Conservation (phyloP, 2,113 vertebrate genomes). For the Syngnathus typhle region DNA sequence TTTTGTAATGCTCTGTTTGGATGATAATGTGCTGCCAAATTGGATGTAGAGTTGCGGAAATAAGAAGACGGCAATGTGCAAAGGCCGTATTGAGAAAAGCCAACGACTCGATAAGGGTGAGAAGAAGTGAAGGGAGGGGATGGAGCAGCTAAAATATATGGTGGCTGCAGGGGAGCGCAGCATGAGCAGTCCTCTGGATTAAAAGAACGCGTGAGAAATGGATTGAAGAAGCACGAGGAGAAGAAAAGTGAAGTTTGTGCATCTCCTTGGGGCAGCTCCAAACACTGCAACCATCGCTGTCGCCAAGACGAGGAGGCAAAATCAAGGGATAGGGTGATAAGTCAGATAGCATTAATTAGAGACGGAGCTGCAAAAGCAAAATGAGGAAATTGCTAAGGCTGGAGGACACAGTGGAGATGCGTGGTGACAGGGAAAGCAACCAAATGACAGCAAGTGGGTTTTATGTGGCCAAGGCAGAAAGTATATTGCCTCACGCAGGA, state of each 20-base stretch:
- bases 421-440: constrained; percentile 6
- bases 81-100: constrained; percentile 9
- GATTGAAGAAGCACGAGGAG: constrained; percentile 23
- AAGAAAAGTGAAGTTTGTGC: constrained; percentile 51
- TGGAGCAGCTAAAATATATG: constrained; percentile 58
- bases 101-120: constrained; percentile 8
- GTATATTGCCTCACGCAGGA: constrained; percentile 8
- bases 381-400: constrained; percentile 31
- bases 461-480: constrained; percentile 7
- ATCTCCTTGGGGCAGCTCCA: constrained; percentile 53
- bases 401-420: constrained; percentile 15
- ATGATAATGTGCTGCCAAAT: constrained; percentile 28
- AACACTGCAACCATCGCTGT: constrained; percentile 58
- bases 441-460: not conserved
- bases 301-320: constrained; percentile 37
- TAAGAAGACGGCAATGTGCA: not conserved
- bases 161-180: constrained; percentile 59
- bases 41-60: constrained; percentile 15
- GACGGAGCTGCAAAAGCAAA: constrained; percentile 26
- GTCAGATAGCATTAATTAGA: constrained; percentile 52
- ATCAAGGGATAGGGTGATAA: constrained; percentile 47
- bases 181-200: constrained; percentile 56
- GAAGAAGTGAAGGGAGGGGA: constrained; percentile 19
- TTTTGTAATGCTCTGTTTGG: constrained; percentile 22
- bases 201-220: constrained; percentile 57